Evolutionary conservation across 2,888 invertebrate species (phyloP), one percentile per base, ranked within the genome.

Genomic region (Tetramorium bicarinatum): DNA sequence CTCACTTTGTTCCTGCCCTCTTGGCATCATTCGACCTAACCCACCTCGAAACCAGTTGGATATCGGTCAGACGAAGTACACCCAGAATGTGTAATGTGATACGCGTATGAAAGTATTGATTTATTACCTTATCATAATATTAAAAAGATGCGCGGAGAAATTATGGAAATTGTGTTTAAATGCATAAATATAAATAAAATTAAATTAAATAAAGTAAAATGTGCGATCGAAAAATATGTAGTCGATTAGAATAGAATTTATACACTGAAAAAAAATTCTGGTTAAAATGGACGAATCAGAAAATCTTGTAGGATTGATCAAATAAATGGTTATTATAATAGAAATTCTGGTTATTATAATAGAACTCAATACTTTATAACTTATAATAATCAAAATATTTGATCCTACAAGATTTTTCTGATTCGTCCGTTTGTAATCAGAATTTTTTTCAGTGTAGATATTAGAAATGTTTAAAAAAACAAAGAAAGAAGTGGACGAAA

Each of bases 21-120:
- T 34, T 34, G 62, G 29, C 47, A 59, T 13, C 71, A 41, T 76
- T 64, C 41, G 67, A n/a, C 18, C 3, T 59, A 77, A 77, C 29
- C 47, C 41, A 47, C 3, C 69, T 62, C 13, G 56, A n/a, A 80
- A 79, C 56, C 76, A 21, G 52, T 21, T 34, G 74, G 56, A 74
- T 80, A 74, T 72, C 74, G 74, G 75, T 59, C 79, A 72, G 3
- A 13, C 41, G 18, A 21, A n/a, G 25, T 11, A 52, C 56, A 25
- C 13, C 3, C 41, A 38, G 2, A 9, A 69, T 11, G 41, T 38
- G 25, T 29, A 67, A 18, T 11, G 15, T 47, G 18, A 25, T 44
- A 21, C 29, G 9, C 18, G 18, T 21, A 34, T 34, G 29, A 15
- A 71, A 44, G 7, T 69, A 7, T 2, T 18, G 21, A 18, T 79